Percentiles rank a stretch among this genome's conserved stretches.
Conservation (phyloP, 2,113 vertebrate genomes). For the Grus americana region DNA sequence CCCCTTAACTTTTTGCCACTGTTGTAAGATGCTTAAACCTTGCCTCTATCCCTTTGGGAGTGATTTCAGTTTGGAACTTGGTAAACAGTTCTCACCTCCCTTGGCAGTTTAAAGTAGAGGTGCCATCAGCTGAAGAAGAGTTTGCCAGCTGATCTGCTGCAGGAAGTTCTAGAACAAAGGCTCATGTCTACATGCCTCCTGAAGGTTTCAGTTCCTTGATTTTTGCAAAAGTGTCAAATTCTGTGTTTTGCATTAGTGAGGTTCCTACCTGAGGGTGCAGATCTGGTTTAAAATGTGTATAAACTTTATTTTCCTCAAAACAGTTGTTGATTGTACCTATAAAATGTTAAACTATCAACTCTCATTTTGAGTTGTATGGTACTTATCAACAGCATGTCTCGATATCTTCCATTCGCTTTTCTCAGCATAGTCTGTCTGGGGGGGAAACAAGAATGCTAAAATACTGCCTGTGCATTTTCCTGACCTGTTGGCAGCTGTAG, state of each 20-base stretch:
- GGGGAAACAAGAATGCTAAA: neutral
- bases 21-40: neutral
- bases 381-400: neutral
- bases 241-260: neutral
- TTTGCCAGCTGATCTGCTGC: neutral
- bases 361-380: neutral
- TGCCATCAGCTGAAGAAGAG: neutral
- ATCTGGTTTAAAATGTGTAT: neutral
- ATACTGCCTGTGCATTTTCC: neutral
- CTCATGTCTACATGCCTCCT: neutral
- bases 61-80: neutral
- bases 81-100: neutral
- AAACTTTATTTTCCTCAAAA: neutral
- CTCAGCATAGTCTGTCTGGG: neutral
- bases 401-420: rapidly evolving
- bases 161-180: neutral
- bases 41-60: neutral
- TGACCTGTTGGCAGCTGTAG: neutral
- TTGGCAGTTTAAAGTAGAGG: neutral
- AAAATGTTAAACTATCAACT: neutral
- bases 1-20: neutral
- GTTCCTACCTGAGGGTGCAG: rapidly evolving
- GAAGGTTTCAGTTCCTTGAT: neutral
- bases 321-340: neutral
- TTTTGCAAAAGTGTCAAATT: neutral